phyloP scores from a whole-genome alignment of 64 coral and sea anemone genomes.

The Astreopora myriophthalma region DNA sequence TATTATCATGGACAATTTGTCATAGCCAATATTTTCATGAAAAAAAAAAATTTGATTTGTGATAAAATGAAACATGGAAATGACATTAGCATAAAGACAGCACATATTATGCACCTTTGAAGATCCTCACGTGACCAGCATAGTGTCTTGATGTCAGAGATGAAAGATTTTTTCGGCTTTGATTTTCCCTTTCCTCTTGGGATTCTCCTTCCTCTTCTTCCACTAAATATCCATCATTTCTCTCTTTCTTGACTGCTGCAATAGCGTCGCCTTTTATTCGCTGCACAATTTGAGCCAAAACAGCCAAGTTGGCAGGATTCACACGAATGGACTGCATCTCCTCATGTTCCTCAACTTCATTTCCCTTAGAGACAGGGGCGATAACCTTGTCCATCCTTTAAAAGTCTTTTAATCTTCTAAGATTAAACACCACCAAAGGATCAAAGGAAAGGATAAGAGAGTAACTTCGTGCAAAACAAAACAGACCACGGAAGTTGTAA shows the following conservation, averaged over 20 bases:
- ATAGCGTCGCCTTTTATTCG: background rate
- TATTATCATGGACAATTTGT: no score
- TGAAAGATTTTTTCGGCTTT: slow-evolving; percentile 21
- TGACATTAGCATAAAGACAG: background rate
- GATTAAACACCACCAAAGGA: background rate
- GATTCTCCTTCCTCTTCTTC: background rate
- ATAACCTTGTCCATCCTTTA: background rate
- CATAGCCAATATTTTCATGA: background rate
- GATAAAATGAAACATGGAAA: background rate
- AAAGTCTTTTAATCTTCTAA: background rate
- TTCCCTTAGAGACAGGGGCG: background rate
- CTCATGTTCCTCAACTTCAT: background rate
- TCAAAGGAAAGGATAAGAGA: background rate
- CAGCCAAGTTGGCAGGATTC: background rate
- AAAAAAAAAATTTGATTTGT: background rate
- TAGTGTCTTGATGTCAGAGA: slow-evolving; percentile 19
- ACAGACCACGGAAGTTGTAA: no score
- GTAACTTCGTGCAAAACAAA: no score
- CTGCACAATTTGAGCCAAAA: background rate
- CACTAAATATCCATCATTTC: background rate
- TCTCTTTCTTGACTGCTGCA: background rate
- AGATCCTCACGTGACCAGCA: slow-evolving; percentile 41
- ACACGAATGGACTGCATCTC: background rate
- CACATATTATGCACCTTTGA: slow-evolving; percentile 51
- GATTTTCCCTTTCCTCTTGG: slow-evolving; percentile 8